Conservation (phyloP, 2,113 vertebrate species). For the Siniperca knerii region DNA sequence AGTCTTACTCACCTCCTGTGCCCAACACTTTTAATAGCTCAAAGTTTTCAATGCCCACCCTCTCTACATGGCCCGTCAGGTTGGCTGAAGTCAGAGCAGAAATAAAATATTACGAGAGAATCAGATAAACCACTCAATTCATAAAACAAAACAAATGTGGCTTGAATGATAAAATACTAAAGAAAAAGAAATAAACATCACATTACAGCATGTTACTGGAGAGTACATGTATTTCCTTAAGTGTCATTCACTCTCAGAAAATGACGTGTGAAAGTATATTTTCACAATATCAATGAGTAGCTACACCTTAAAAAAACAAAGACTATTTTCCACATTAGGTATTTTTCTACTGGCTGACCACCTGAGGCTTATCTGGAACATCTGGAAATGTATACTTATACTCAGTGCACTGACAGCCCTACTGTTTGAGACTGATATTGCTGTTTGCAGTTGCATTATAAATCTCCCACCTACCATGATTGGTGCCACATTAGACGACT, state of each 20-base stretch:
- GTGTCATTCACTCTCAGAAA: neutral
- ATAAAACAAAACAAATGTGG: neutral
- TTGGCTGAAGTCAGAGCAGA: conserved; percentile 86
- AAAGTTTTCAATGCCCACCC: conserved; percentile 98
- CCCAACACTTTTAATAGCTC: conserved; percentile 97
- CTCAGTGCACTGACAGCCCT: neutral
- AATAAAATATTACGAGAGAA: conserved; percentile 12
- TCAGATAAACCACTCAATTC: neutral
- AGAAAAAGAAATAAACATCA: neutral
- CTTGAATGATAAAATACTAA: neutral
- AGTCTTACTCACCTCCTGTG: conserved; percentile 92
- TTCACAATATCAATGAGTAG: neutral
- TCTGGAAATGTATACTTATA: neutral
- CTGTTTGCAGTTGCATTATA: conserved; percentile 11
- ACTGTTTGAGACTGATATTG: neutral
- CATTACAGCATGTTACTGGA: too few species aligned
- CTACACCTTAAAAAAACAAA: neutral
- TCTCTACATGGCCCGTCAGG: conserved; percentile 95
- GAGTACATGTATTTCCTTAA: neutral
- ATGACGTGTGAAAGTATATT: neutral
- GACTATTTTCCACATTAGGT: conserved; percentile 4
- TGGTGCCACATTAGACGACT: neutral
- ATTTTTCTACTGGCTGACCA: neutral
- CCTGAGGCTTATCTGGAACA: conserved; percentile 1
- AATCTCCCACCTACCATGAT: neutral